Conservation (phyloP, 2,888 invertebrate species). For the Athalia circularis region DNA sequence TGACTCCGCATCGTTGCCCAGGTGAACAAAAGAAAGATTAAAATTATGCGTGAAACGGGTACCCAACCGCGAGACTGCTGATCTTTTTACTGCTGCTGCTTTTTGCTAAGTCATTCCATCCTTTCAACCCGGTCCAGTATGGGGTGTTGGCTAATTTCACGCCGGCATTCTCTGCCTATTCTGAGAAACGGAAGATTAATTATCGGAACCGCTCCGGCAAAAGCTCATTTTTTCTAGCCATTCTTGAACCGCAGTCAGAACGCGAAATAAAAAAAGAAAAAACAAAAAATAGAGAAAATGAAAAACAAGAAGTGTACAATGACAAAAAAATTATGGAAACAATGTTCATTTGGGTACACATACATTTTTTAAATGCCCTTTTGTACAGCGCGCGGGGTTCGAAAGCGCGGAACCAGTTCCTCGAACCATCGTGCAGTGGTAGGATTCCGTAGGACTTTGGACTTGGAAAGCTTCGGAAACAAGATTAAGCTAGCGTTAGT, state of each 20-base stretch:
- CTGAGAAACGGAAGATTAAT: constrained; percentile 64
- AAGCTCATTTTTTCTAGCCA: not conserved
- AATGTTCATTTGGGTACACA: too few relatives aligned
- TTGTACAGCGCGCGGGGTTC: not conserved
- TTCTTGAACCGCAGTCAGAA: not conserved
- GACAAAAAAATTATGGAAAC: too few relatives aligned
- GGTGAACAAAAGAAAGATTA: constrained; percentile 50
- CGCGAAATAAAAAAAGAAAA: too few relatives aligned
- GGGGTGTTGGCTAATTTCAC: constrained; percentile 67
- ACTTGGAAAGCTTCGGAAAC: constrained; percentile 66
- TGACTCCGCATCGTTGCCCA: constrained; percentile 49
- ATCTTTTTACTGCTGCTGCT: constrained; percentile 43
- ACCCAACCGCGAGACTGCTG: constrained; percentile 57
- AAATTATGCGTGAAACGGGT: constrained; percentile 55
- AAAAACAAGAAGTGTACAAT: too few relatives aligned
- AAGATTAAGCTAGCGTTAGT: constrained; percentile 59
- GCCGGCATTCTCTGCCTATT: constrained; percentile 59
- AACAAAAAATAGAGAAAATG: too few relatives aligned
- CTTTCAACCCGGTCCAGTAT: constrained; percentile 32
- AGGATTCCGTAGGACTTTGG: constrained; percentile 57
- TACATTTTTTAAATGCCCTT: not conserved
- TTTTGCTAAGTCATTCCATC: constrained; percentile 46
- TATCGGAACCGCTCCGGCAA: constrained; percentile 24
- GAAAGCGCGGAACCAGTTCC: not conserved
- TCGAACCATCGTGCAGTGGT: not conserved